Percentiles rank a stretch among this genome's conserved stretches.
phyloP scores from a whole-genome alignment of 1,140 invertebrate species.

The Lordiphosa mommai region DNA sequence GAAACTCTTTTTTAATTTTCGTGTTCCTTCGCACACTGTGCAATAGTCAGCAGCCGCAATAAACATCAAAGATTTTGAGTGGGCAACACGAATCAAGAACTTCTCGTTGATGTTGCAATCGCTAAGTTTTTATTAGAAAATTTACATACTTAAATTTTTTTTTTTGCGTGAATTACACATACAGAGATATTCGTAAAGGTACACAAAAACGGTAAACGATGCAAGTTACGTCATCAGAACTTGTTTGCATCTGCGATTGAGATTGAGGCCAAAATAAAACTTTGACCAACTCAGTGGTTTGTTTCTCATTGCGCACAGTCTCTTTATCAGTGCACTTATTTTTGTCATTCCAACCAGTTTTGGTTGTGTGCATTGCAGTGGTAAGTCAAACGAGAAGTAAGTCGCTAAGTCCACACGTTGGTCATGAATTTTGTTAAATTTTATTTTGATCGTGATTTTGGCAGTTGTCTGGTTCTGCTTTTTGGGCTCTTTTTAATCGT shows the following conservation, averaged over 20 bases:
- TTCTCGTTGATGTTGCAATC: conserved; percentile 56
- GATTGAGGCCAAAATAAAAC: conserved; percentile 43
- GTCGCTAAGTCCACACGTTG: conserved; percentile 32
- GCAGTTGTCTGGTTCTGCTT: conserved; percentile 10
- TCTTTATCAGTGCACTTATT: conserved; percentile 65
- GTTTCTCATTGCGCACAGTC: neutral
- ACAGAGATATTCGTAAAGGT: conserved; percentile 3
- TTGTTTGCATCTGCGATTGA: conserved; percentile 55
- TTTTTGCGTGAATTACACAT: conserved; percentile 58
- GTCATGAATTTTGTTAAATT: conserved; percentile 58
- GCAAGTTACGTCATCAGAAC: conserved; percentile 68
- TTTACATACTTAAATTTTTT: conserved; percentile 42
- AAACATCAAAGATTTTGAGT: conserved; percentile 2
- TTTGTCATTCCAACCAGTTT: conserved; percentile 56
- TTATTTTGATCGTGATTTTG: conserved; percentile 71
- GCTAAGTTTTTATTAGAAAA: conserved; percentile 22
- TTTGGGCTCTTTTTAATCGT: conserved; percentile 41
- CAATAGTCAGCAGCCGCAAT: too few relatives aligned
- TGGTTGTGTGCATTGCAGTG: neutral
- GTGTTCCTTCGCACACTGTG: too few relatives aligned
- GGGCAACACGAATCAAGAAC: conserved; percentile 41
- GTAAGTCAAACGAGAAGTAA: conserved; percentile 3
- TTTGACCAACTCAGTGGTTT: conserved; percentile 17
- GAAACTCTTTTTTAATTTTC: too few relatives aligned
- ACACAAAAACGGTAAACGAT: conserved; percentile 24